Evolutionary conservation across 2,113 vertebrate species (phyloP).

Genomic region (mouse (Mus musculus)): DNA sequence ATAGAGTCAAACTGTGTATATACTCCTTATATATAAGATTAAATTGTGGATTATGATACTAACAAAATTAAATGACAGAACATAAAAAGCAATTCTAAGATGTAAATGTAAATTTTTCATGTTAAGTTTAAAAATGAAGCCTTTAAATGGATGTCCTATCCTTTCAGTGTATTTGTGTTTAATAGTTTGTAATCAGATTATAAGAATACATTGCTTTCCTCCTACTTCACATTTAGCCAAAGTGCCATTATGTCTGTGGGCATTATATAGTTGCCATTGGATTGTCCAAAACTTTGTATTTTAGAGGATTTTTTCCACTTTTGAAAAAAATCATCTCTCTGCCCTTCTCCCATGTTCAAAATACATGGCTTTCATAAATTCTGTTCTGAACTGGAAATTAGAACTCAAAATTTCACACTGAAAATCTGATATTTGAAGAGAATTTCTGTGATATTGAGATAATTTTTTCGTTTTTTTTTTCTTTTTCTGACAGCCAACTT

Average conservation of each 20-base stretch:
- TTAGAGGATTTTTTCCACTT: conserved; percentile 35
- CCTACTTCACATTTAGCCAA: conserved; percentile 38
- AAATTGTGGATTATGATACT: not conserved
- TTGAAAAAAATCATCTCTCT: not conserved
- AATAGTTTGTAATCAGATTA: not conserved
- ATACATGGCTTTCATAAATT: conserved; percentile 36
- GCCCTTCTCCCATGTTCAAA: conserved; percentile 46
- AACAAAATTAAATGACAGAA: conserved; percentile 15
- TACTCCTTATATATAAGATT: not conserved
- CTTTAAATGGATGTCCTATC: not conserved
- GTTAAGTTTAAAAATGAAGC: not conserved
- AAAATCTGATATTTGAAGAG: conserved; percentile 65
- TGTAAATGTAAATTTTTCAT: not conserved
- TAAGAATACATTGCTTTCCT: not conserved
- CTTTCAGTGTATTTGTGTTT: not conserved
- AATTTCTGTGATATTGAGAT: conserved; percentile 66
- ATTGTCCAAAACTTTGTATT: conserved; percentile 42
- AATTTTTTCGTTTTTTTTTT: conserved; percentile 56
- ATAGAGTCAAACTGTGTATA: not conserved
- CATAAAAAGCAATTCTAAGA: conserved; percentile 20
- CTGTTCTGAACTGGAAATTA: conserved; percentile 66
- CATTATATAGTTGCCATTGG: conserved; percentile 52
- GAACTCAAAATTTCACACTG: conserved; percentile 59
- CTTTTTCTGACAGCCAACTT: conserved; percentile 57
- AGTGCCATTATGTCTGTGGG: conserved; percentile 57